Evolutionary conservation across 2,888 invertebrate species (phyloP), one percentile per base, ranked within the genome.

Genomic region (Sesia bembeciformis): DNA sequence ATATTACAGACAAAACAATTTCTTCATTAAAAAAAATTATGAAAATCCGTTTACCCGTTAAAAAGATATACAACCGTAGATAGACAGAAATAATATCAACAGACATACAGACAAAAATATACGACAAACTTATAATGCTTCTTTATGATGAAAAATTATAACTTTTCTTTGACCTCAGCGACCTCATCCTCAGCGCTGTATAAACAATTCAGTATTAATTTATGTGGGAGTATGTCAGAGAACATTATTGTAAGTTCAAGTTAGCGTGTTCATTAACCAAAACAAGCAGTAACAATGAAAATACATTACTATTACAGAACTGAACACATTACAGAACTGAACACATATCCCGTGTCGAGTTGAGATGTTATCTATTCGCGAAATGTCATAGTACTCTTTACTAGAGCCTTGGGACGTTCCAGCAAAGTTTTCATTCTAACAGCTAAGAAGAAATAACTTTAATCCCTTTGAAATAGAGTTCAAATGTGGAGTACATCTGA

Each of bases 401-500:
- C 52, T 51, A 51, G n/a, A 39, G 39, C 52, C 46, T 46, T 46
- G 46, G 46, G 46, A 46, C 46, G 8, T 46, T 46, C 23, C 4
- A 46, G 46, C 8, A n/a, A 23, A 46, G 8, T 46, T 46, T 46
- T 4, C 7, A 8, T 46, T 46, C 46, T 46, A 46, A 46, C 23
- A 8, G 46, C 46, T 23, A 46, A 3, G 46, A 52, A 53, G 61
- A 58, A 60, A 53, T 56, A 50, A 49, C 8, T 58, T 54, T 55
- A 62, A 64, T 54, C 40, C 5, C 51, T 52, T 52, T 4, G 5
- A 4, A 49, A 53, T 63, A 68, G 55, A 60, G 55, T 40, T 54
- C 56, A 49, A 53, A 51, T 23, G 39, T 57, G 51, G 62, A 60
- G 53, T 54, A 59, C 56, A 52, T 53, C 54, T 63, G 64, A 59